A percentile compares a stretch with the other conserved stretches of the same genome.
Evolutionary conservation across 2,113 vertebrate genomes (phyloP).

Genomic region (Pollachius pollachius): DNA sequence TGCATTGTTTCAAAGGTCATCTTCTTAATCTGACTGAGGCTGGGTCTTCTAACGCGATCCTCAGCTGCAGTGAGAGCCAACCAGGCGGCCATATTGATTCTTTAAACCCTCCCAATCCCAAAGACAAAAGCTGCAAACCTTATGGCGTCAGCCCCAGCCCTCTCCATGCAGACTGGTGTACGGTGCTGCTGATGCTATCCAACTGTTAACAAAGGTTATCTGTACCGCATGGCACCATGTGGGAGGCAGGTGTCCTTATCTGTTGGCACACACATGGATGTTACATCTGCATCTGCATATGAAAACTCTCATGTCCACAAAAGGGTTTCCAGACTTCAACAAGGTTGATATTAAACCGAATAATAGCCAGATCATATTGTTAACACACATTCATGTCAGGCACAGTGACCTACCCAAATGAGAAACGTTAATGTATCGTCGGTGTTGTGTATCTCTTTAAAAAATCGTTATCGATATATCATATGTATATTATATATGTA

Average conservation of each 20-base stretch:
- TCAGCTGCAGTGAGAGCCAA: conserved; percentile 19
- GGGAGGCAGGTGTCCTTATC: background rate
- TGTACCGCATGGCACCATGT: background rate
- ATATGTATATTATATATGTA: background rate
- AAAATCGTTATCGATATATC: background rate
- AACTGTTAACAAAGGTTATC: background rate
- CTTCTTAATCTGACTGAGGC: conserved; percentile 16
- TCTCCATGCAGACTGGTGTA: conserved; percentile 9
- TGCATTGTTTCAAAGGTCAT: conserved; percentile 27
- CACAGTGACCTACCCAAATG: background rate
- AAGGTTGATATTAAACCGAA: background rate
- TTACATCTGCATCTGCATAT: background rate
- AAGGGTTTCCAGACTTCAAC: background rate
- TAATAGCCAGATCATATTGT: conserved; percentile 6
- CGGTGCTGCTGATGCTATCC: conserved; percentile 6
- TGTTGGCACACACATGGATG: background rate
- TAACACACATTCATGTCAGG: background rate
- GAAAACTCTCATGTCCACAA: background rate
- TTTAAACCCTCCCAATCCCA: conserved; percentile 10
- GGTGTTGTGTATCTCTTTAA: background rate
- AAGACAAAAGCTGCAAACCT: conserved; percentile 6
- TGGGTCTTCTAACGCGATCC: background rate
- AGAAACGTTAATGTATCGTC: background rate
- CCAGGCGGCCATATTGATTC: conserved; percentile 25
- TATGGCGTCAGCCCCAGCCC: background rate